Evolutionary conservation across 2,888 invertebrate species (phyloP).

Genomic region (Cataglyphis albicans): DNA sequence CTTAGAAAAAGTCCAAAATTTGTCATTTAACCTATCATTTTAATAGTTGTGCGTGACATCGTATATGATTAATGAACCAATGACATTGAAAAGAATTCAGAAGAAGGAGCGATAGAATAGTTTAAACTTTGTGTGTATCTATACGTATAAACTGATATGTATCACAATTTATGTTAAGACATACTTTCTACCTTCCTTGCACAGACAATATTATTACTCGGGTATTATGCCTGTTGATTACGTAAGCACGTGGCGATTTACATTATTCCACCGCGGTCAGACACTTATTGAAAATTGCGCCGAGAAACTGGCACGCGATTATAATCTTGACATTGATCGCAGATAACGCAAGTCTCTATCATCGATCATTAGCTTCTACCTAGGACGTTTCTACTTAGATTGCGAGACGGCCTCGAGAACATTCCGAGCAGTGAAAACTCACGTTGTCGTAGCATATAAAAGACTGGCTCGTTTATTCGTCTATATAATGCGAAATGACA

Average conservation of each 20-base stretch:
- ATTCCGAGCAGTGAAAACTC: conserved; percentile 66
- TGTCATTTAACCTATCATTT: conserved; percentile 13
- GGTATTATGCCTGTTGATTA: conserved; percentile 63
- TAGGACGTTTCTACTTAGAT: conserved; percentile 65
- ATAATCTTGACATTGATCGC: conserved; percentile 75
- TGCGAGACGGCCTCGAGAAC: conserved; percentile 50
- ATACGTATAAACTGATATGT: not conserved
- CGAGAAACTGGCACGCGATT: conserved; percentile 62
- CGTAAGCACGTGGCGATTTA: conserved; percentile 60
- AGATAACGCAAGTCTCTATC: conserved; percentile 72
- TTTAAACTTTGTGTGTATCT: not conserved
- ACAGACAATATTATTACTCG: conserved; percentile 62
- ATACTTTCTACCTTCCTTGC: conserved; percentile 60
- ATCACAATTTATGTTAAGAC: conserved; percentile 12
- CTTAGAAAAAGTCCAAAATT: not conserved
- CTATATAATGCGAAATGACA: conserved; percentile 40
- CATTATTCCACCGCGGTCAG: conserved; percentile 51
- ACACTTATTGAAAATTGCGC: conserved; percentile 72
- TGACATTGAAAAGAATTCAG: conserved; percentile 31
- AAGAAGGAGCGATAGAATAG: conserved; percentile 6
- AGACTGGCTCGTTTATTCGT: conserved; percentile 47
- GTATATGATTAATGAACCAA: not conserved
- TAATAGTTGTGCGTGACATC: not conserved
- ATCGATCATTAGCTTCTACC: conserved; percentile 73
- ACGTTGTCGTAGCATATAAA: conserved; percentile 53